Evolutionary conservation across 2,888 invertebrate genomes (phyloP), one percentile per base, ranked within the genome.

Genomic region (Ophion ventricosus): DNA sequence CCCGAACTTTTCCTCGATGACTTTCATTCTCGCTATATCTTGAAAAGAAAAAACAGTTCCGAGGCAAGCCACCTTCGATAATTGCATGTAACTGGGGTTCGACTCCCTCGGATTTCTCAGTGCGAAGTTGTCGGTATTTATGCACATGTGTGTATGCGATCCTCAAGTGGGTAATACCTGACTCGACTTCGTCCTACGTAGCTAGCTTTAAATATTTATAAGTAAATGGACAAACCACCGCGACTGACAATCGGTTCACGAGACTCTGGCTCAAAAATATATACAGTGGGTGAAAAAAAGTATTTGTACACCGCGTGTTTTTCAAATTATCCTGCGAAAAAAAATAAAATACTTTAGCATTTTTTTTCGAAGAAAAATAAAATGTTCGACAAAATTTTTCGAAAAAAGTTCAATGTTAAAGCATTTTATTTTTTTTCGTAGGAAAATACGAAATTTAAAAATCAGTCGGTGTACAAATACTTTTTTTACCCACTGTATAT

Each of bases 1-100:
- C 59, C 59, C 82, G 61, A 64, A 87, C 87, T 83, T 85, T 85
- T 80, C 78, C 78, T 79, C 75, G 67, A 61, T 78, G 79, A 75
- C 43, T 86, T 88, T 87, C 83, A 83, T 82, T 82, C 82, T 84
- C 85, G 64, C 84, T 80, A 87, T 85, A 87, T 85, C 84, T 73
- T 77, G 87, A n/a, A 43, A 54, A 26, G n/a, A n/a, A 54, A 4
- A 49, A 49, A 61, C 7, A 61, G 14, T 35, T 11, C 63, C 80
- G 85, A 86, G 86, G 79, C 70, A 56, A 87, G 80, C 79, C 74
- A 70, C 85, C 83, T 82, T 29, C 43, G 82, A 83, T 90, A 89
- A 90, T 90, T 73, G 82, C 69, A 89, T 88, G 89, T 88, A 89
- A 88, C 88, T 88, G 80, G 88, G 88, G 74, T 88, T 84, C 83